Percentiles rank a stretch among this genome's conserved stretches.
These are phyloP conservation scores for Escarpia spicata DNA, from an alignment of 2,888 invertebrate genomes.

Conservation along the genomic window DNA sequence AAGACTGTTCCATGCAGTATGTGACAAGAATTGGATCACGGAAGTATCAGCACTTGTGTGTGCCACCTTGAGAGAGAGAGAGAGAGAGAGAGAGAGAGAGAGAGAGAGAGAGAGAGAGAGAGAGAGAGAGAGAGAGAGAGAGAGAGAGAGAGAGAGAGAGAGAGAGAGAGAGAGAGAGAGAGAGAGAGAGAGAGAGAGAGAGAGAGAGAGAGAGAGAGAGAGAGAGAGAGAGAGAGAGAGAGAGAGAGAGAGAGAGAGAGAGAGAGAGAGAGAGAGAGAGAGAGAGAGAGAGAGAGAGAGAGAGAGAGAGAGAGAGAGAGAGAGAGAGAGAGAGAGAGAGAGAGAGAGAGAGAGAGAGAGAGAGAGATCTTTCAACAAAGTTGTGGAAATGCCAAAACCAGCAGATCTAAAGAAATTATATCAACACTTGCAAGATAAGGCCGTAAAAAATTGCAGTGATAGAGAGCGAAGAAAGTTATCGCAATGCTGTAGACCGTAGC, in stretches of 20 bases:
- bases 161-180: slow-evolving; percentile 19
- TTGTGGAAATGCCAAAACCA: too few species aligned
- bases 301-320: slow-evolving; percentile 14
- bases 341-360: neutral
- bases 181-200: slow-evolving; percentile 17
- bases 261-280: slow-evolving; percentile 19
- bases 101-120: slow-evolving; percentile 19
- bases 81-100: slow-evolving; percentile 18
- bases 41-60: too few species aligned
- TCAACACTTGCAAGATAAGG: too few species aligned
- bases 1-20: too few species aligned
- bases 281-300: slow-evolving; percentile 19
- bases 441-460: too few species aligned
- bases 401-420: too few species aligned
- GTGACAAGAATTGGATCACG: too few species aligned
- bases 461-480: too few species aligned
- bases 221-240: slow-evolving; percentile 19
- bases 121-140: slow-evolving; percentile 17
- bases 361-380: neutral
- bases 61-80: neutral
- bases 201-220: slow-evolving; percentile 19
- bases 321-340: neutral
- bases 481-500: too few species aligned
- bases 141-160: slow-evolving; percentile 19
- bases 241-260: slow-evolving; percentile 17